phyloP scores from a whole-genome alignment of 1,140 invertebrate genomes.

The Zaprionus capensis region DNA sequence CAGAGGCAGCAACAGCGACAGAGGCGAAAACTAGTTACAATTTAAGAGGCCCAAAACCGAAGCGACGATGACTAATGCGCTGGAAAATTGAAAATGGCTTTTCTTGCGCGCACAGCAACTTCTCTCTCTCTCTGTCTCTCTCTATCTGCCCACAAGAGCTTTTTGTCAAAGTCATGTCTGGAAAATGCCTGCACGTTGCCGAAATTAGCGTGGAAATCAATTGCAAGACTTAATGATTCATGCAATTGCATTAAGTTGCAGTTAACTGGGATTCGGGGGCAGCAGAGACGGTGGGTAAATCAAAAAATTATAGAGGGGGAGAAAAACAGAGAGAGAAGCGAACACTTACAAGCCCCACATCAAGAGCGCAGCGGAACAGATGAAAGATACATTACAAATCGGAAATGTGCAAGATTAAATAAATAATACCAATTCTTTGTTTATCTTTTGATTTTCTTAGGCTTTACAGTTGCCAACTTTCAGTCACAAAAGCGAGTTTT shows the following conservation, averaged over 20 bases:
- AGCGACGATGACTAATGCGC: conserved; percentile 71
- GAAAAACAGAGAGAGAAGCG: background rate
- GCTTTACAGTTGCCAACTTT: background rate
- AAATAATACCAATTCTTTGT: background rate
- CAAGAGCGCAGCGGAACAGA: background rate
- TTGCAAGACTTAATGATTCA: conserved; percentile 55
- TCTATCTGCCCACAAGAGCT: conserved; percentile 27
- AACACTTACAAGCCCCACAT: background rate
- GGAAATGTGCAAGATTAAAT: background rate
- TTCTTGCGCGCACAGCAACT: conserved; percentile 12
- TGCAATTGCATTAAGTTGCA: conserved; percentile 39
- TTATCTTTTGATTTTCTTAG: background rate
- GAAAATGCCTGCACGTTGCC: conserved; percentile 68
- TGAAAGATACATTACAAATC: conserved; percentile 3
- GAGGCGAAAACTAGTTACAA: conserved; percentile 73
- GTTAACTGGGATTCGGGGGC: background rate
- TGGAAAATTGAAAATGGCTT: conserved; percentile 77
- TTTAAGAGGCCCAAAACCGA: conserved; percentile 60
- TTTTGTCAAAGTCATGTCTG: conserved; percentile 61
- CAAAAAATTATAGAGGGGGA: conserved; percentile 2
- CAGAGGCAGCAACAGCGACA: conserved; percentile 6
- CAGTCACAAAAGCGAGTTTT: background rate
- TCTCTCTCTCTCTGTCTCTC: background rate
- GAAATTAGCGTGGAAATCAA: conserved; percentile 77
- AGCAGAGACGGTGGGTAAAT: background rate